phyloP scores from a whole-genome alignment of 30 jellyfish, hydroid and myxozoan species.

The Aurelia aurita region DNA sequence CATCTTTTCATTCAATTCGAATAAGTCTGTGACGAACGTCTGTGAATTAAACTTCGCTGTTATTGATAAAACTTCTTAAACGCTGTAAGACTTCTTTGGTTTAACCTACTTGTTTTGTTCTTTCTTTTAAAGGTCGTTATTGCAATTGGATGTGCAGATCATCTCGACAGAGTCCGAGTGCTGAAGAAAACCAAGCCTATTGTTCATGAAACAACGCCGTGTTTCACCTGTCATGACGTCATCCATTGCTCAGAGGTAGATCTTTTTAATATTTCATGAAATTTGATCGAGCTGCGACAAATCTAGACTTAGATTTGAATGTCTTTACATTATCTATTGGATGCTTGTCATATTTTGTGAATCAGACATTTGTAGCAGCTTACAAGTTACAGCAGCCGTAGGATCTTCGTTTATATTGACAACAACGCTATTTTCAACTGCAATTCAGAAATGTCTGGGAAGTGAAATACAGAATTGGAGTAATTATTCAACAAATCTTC shows the following conservation, averaged over 20 bases:
- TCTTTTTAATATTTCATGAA: background rate
- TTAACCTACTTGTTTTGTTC: conserved; percentile 8
- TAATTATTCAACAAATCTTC: too few relatives aligned
- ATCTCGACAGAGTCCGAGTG: conserved; percentile 13
- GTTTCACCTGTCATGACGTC: conserved; percentile 35
- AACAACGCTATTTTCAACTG: too few relatives aligned
- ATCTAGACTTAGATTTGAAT: background rate
- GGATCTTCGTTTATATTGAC: background rate
- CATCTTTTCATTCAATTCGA: too few relatives aligned
- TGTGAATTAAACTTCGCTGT: conserved; percentile 13
- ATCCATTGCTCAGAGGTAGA: conserved; percentile 2
- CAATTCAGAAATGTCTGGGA: too few relatives aligned
- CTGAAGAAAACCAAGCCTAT: conserved; percentile 1
- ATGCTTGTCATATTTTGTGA: too few relatives aligned
- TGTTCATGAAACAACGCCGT: conserved; percentile 2
- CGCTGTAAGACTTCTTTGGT: background rate
- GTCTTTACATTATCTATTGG: background rate
- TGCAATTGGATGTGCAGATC: conserved; percentile 21
- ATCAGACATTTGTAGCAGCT: too few relatives aligned
- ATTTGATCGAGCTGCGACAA: background rate
- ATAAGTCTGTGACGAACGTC: background rate
- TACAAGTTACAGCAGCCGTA: too few relatives aligned
- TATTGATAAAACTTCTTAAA: background rate
- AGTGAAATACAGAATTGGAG: too few relatives aligned
- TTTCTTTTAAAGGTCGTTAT: conserved; percentile 8